These are phyloP conservation scores for Hirundo rustica DNA, from an alignment of 2,797 vertebrate species.

Conservation along the genomic window DNA sequence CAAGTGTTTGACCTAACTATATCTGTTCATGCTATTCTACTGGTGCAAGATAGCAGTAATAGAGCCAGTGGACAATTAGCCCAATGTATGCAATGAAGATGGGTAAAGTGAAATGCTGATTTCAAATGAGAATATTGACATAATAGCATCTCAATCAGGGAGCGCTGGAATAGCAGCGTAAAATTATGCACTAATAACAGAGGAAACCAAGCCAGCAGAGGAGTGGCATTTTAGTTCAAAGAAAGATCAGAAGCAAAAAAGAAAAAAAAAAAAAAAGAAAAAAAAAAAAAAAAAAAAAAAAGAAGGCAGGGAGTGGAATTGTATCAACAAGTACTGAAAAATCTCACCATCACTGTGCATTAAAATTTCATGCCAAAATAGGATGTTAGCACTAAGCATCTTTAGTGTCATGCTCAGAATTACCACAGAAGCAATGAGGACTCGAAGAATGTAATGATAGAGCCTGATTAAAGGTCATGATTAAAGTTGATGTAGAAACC, in stretches of 20 bases:
- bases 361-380: neutral
- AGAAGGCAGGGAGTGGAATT: neutral
- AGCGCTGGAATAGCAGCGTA: conserved; percentile 30
- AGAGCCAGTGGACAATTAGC: conserved; percentile 61
- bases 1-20: conserved; percentile 57
- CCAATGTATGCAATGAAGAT: conserved; percentile 32
- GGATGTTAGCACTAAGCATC: neutral
- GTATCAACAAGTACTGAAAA: conserved; percentile 15
- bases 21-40: conserved; percentile 5
- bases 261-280: rapidly evolving
- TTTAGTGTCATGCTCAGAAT: neutral
- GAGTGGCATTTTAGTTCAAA: conserved; percentile 15
- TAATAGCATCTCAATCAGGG: conserved; percentile 60
- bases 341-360: neutral
- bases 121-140: conserved; percentile 66
- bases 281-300: rapidly evolving
- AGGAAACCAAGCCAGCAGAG: conserved; percentile 23
- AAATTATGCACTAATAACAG: conserved; percentile 40
- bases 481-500: neutral
- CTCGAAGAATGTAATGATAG: neutral
- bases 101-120: conserved; percentile 54
- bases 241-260: conserved; percentile 9
- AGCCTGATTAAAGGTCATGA: neutral
- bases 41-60: conserved; percentile 32
- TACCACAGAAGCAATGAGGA: neutral